Conservation (phyloP, 2,113 vertebrate genomes). For the Lampris incognitus region DNA sequence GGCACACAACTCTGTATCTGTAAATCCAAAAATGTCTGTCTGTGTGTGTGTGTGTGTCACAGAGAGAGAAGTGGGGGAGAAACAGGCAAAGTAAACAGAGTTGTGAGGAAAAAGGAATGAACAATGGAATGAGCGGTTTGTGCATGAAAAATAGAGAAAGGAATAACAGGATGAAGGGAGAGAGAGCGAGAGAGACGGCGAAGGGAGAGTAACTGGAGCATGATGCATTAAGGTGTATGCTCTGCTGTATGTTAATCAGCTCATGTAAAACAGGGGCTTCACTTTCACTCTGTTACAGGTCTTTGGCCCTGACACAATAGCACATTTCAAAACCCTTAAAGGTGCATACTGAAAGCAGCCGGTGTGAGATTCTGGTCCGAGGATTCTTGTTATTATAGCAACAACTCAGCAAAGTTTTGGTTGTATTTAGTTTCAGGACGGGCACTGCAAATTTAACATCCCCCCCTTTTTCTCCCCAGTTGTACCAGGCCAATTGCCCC, state of each 20-base stretch:
- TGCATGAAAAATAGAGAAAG: background rate
- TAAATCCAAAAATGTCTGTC: conserved; percentile 25
- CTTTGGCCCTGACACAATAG: conserved; percentile 26
- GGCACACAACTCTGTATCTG: conserved; percentile 68
- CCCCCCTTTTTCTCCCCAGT: no score
- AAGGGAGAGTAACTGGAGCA: conserved; percentile 46
- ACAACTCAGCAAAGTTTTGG: conserved; percentile 9
- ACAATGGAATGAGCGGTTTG: conserved; percentile 19
- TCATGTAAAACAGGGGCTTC: conserved; percentile 21
- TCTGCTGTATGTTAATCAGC: conserved; percentile 46
- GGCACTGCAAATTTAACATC: no score
- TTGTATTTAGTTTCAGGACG: no score
- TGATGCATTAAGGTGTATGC: conserved; percentile 44
- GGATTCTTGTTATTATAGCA: conserved; percentile 1
- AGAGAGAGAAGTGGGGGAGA: conserved; percentile 7
- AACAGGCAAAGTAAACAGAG: conserved; percentile 34
- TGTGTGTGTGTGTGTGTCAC: conserved; percentile 26
- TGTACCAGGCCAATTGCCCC: no score
- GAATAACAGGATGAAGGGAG: background rate
- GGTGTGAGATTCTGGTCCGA: conserved; percentile 14
- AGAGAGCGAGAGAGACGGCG: background rate
- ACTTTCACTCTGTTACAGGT: conserved; percentile 1
- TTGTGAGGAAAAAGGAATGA: conserved; percentile 15
- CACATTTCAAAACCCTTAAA: conserved; percentile 17
- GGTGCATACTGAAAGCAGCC: conserved; percentile 20